Conservation (phyloP, 2,888 invertebrate genomes). For the Chrysomela aeneicollis region DNA sequence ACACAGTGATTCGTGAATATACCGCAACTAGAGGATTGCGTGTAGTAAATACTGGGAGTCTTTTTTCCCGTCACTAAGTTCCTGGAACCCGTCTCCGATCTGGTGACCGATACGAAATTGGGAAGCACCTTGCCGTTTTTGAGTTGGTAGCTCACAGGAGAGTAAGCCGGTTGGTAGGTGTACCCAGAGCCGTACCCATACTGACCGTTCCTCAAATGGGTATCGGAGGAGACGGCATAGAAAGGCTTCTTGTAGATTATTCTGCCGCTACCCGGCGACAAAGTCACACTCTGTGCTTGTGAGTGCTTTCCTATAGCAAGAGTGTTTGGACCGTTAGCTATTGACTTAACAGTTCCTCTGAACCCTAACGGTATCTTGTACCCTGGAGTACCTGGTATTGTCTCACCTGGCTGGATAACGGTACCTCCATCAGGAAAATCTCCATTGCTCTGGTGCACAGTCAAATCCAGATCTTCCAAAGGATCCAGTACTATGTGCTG, state of each 20-base stretch:
- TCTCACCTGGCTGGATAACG: constrained; percentile 71
- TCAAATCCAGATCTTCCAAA: constrained; percentile 67
- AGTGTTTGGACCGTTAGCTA: constrained; percentile 68
- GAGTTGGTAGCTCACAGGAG: constrained; percentile 53
- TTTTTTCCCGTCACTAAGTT: constrained; percentile 70
- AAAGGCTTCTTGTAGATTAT: constrained; percentile 54
- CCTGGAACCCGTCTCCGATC: constrained; percentile 77
- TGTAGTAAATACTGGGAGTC: constrained; percentile 81
- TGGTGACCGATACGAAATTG: constrained; percentile 80
- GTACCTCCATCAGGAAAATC: constrained; percentile 64
- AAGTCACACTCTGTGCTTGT: constrained; percentile 72
- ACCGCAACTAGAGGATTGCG: constrained; percentile 87
- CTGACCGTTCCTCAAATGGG: constrained; percentile 51
- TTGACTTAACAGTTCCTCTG: constrained; percentile 71
- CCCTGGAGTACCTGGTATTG: constrained; percentile 72
- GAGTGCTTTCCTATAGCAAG: constrained; percentile 70
- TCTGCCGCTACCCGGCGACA: constrained; percentile 55
- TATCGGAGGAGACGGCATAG: constrained; percentile 55
- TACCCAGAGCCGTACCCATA: constrained; percentile 56
- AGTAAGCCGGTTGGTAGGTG: constrained; percentile 52
- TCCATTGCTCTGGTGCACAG: constrained; percentile 68
- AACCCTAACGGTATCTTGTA: constrained; percentile 71
- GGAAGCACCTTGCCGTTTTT: constrained; percentile 65
- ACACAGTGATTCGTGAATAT: constrained; percentile 88
- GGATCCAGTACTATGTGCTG: constrained; percentile 71